Evolutionary conservation across 2,888 invertebrate species (phyloP).

Genomic region (Spodoptera exigua): DNA sequence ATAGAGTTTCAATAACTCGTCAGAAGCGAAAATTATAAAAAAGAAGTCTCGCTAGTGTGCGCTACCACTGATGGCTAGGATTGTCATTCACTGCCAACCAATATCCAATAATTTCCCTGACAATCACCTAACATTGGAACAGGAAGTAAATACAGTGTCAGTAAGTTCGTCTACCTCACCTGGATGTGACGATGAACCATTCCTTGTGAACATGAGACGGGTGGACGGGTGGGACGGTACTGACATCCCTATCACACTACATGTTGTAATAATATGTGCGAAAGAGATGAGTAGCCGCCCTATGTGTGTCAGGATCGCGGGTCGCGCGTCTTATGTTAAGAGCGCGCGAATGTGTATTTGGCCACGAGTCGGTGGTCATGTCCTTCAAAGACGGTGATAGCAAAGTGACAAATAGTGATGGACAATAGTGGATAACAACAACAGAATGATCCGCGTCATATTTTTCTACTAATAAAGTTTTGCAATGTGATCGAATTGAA

Average conservation of each 20-base stretch:
- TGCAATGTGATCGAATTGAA: slow-evolving; percentile 75
- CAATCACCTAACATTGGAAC: slow-evolving; percentile 30
- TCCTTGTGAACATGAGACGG: slow-evolving; percentile 46
- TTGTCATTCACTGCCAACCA: slow-evolving; percentile 64
- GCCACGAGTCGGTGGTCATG: slow-evolving; percentile 61
- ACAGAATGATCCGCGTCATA: slow-evolving; percentile 66
- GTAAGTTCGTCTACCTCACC: slow-evolving; percentile 49
- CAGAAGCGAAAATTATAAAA: not conserved
- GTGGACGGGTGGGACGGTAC: slow-evolving; percentile 43
- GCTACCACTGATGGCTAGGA: slow-evolving; percentile 33
- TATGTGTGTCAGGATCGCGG: slow-evolving; percentile 50
- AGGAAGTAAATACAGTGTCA: slow-evolving; percentile 19
- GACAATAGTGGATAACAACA: slow-evolving; percentile 55
- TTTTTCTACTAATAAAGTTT: slow-evolving; percentile 76
- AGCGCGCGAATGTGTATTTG: slow-evolving; percentile 67
- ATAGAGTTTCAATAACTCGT: slow-evolving; percentile 7
- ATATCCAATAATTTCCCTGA: slow-evolving; percentile 51
- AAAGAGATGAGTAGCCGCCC: slow-evolving; percentile 48
- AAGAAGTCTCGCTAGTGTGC: slow-evolving; percentile 22
- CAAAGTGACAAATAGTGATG: slow-evolving; percentile 76
- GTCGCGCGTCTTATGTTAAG: slow-evolving; percentile 75
- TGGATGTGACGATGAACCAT: slow-evolving; percentile 43
- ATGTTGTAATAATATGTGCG: slow-evolving; percentile 41
- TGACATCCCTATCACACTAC: slow-evolving; percentile 43
- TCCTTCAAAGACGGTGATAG: slow-evolving; percentile 71